A percentile compares a stretch with the other conserved stretches of the same genome.
Conservation (phyloP, 2,113 vertebrate genomes). For the Indicator maculatus region DNA sequence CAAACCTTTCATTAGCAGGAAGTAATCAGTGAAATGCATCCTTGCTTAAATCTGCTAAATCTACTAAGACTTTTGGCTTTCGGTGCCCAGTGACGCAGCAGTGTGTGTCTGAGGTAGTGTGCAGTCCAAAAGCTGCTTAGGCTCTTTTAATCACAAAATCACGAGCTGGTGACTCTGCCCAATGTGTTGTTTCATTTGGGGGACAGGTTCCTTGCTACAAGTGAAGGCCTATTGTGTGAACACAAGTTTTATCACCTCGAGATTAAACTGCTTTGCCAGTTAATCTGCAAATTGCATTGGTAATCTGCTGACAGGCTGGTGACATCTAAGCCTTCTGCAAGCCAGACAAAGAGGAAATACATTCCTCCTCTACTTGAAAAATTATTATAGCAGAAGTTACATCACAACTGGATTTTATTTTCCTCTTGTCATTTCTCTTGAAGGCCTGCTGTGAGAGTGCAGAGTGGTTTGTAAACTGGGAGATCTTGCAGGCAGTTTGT, state of each 20-base stretch:
- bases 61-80: conserved; percentile 60
- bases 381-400: background rate
- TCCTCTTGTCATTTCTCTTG: background rate
- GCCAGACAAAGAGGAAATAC: background rate
- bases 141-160: conserved; percentile 46
- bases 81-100: conserved; percentile 38
- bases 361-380: background rate
- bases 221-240: background rate
- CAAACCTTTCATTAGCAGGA: conserved; percentile 51
- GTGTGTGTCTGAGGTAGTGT: conserved; percentile 42
- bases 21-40: conserved; percentile 71
- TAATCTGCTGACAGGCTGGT: background rate
- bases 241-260: background rate
- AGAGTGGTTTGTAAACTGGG: background rate
- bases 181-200: background rate
- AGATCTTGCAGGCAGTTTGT: background rate
- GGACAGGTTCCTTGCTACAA: background rate
- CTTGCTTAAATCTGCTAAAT: conserved; percentile 56
- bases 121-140: conserved; percentile 63
- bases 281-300: background rate
- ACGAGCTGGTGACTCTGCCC: conserved; percentile 11
- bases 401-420: background rate
- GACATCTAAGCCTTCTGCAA: background rate
- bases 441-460: background rate
- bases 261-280: background rate